Evolutionary conservation across 2,888 invertebrate species (phyloP), one percentile per base, ranked within the genome.

Genomic region (Athalia cordata): DNA sequence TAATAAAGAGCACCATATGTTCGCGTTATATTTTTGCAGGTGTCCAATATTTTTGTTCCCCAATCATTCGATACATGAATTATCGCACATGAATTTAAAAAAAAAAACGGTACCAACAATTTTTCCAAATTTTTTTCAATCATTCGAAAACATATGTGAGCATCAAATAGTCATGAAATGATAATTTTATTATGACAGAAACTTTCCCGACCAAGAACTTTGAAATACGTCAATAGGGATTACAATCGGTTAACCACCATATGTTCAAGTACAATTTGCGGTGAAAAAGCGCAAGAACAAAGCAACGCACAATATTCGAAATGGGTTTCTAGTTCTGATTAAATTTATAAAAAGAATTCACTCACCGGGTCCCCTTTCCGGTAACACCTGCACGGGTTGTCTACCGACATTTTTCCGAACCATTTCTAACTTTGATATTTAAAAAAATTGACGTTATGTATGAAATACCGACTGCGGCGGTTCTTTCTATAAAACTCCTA

Each of bases 341-440:
- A 13, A 11, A 59, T 6, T 8, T 49, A 11, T 6, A 2, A 43
- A 59, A 50, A 74, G 77, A 70, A 70, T 61, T 75, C 80, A 90
- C 92, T 92, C 91, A 93, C 93, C 92, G 82, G 92, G 91, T 83
- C 92, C 91, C 79, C 91, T 87, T 83, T 92, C 92, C 8, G 92
- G 91, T 61, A 92, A 85, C 57, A 89, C 89, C 81, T 90, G 88
- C 75, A 84, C 86, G 49, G 84, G 81, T 77, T 89, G 86, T 78
- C 84, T 86, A 57, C 74, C 84, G 82, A 85, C 87, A 79, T 90
- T 90, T 83, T 87, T 91, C 68, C 91, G 91, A 80, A 90, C 91
- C 92, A 92, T 92, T 82, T 61, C 67, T 15, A 61, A 9, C 13
- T 47, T 66, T 9, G 52, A 47, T 59, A 13, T n/a, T 29, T 8